Evolutionary conservation across 2,888 invertebrate genomes (phyloP).

Genomic region (Mythimna pallens): DNA sequence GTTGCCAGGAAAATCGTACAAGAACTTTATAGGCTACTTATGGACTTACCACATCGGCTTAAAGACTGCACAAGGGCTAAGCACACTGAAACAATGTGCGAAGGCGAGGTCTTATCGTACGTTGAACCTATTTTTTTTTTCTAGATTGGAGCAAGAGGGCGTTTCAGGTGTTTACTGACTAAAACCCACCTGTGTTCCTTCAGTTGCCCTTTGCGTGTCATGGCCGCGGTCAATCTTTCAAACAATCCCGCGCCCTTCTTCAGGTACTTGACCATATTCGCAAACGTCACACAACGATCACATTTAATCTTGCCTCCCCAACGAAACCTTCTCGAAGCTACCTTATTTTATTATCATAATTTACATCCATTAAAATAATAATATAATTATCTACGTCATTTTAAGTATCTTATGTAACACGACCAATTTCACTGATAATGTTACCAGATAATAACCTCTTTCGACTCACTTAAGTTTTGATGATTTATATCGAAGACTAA

Average conservation of each 20-base stretch:
- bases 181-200: too few relatives aligned
- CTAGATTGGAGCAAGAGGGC: too few relatives aligned
- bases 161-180: too few relatives aligned
- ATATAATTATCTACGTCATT: slow-evolving; percentile 47
- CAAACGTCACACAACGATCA: slow-evolving; percentile 1
- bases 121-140: not conserved
- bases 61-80: slow-evolving; percentile 21
- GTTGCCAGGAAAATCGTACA: slow-evolving; percentile 22
- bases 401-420: slow-evolving; percentile 52
- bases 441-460: slow-evolving; percentile 52
- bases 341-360: slow-evolving; percentile 29
- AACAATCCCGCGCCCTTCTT: not conserved
- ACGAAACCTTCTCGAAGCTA: slow-evolving; percentile 40
- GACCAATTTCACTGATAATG: slow-evolving; percentile 57
- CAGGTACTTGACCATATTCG: slow-evolving; percentile 5
- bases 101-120: slow-evolving; percentile 9
- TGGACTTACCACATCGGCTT: slow-evolving; percentile 26
- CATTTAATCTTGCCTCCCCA: not conserved
- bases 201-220: too few relatives aligned
- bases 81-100: slow-evolving; percentile 2
- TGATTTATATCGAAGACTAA: slow-evolving; percentile 55
- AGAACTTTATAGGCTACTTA: slow-evolving; percentile 46
- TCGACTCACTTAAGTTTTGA: slow-evolving; percentile 34
- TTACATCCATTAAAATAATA: slow-evolving; percentile 55
- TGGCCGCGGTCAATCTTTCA: too few relatives aligned